Conservation (phyloP, 2,797 vertebrate genomes). For the Telmatherina bonti region DNA sequence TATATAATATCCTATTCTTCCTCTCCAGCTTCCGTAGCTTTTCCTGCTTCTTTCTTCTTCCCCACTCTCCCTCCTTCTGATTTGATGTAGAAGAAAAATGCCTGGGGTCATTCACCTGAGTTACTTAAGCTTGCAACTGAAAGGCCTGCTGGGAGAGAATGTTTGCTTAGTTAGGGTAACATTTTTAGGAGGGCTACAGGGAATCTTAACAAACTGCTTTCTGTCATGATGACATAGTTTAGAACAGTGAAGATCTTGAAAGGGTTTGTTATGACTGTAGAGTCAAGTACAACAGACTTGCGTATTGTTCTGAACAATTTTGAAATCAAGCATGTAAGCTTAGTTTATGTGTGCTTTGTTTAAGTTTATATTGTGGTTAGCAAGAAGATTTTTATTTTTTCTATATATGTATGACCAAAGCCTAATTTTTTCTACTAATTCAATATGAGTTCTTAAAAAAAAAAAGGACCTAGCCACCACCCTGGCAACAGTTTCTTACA, state of each 20-base stretch:
- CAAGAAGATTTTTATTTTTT: constrained; percentile 9
- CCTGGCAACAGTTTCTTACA: constrained; percentile 57
- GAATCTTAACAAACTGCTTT: constrained; percentile 54
- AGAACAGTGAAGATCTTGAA: constrained; percentile 45
- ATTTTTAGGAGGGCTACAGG: constrained; percentile 49
- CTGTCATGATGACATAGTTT: constrained; percentile 59
- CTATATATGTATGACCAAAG: too few relatives aligned
- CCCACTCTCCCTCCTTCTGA: constrained; percentile 17
- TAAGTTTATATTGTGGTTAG: constrained; percentile 29
- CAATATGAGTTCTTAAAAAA: constrained; percentile 29
- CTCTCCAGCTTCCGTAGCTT: constrained; percentile 10
- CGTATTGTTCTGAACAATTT: too few relatives aligned
- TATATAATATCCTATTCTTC: too few relatives aligned
- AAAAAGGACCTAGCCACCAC: constrained; percentile 42
- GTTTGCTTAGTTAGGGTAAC: constrained; percentile 52
- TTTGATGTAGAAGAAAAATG: constrained; percentile 59
- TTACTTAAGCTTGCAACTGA: constrained; percentile 71
- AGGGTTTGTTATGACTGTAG: constrained; percentile 28
- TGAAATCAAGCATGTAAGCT: neutral
- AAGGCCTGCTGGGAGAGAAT: constrained; percentile 49
- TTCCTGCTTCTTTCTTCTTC: constrained; percentile 19
- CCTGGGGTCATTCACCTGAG: constrained; percentile 82
- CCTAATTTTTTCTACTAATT: constrained; percentile 24
- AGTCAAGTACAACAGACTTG: constrained; percentile 36
- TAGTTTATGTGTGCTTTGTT: constrained; percentile 18